Evolutionary conservation across 2,113 vertebrate genomes (phyloP).

Genomic region (Anser cygnoides): DNA sequence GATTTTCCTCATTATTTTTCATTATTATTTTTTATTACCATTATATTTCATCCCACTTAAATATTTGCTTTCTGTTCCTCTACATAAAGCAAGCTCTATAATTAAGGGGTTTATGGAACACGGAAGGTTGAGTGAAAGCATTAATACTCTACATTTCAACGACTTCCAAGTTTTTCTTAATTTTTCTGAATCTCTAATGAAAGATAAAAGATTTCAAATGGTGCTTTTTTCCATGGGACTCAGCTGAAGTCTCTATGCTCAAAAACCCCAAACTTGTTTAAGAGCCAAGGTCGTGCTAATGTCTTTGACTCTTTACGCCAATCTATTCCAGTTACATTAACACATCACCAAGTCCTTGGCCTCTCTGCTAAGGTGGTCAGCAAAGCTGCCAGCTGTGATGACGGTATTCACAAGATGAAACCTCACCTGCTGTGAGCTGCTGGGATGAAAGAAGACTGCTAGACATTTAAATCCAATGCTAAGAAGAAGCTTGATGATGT

Average conservation of each 20-base stretch:
- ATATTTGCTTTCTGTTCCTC: neutral
- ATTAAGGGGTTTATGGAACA: neutral
- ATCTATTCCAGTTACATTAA: constrained; percentile 50
- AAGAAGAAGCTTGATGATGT: neutral
- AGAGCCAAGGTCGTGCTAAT: neutral
- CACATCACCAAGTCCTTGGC: neutral
- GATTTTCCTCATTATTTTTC: neutral
- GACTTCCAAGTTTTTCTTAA: neutral
- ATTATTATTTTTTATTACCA: too few species aligned
- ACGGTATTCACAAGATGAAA: constrained; percentile 1
- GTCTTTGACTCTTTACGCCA: neutral
- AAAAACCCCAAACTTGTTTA: neutral
- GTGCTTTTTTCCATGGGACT: neutral
- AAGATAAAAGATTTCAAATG: neutral
- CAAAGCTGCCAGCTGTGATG: constrained; percentile 20
- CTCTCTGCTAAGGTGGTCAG: neutral
- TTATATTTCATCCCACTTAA: neutral
- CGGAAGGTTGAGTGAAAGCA: neutral
- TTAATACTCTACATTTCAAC: neutral
- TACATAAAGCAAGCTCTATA: neutral
- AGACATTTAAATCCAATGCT: neutral
- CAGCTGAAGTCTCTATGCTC: neutral
- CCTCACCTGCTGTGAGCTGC: constrained; percentile 34
- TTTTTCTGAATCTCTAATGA: neutral
- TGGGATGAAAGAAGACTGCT: constrained; percentile 17